Base-by-base conservation (phyloP, 2,113 vertebrate genomes). In the Cheirogaleus medius region DNA sequence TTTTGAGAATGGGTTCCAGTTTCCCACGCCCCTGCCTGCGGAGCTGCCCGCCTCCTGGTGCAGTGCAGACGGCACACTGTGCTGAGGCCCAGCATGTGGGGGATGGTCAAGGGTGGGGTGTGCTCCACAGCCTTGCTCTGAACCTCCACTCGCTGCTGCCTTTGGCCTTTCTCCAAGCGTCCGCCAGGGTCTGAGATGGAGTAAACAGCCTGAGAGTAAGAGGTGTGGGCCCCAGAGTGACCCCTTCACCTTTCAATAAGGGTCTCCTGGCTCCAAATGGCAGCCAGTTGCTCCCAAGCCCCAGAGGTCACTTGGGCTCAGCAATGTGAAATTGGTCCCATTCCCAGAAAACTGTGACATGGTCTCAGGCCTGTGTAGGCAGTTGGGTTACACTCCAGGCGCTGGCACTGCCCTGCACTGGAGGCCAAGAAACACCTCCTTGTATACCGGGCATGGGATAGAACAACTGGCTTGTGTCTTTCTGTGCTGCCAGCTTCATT, bases 261-360 rank as follows among this genome's bases (percentile, higher is more conserved):
- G 4, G 34, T 52, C 39, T 73, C 58, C 32, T 82, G 60, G 47
- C 39, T 95, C 11, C 42, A 63, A 39, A 44, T 63, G 69, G 49
- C 14, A 87, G 56, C 39, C 8, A 49, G 8, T 69, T 83, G 44
- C 39, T 88, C 11, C 84, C 81, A 82, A 85, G 29, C 25, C 39
- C 56, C 71, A 44, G 64, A 54, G 58, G 86, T 76, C 71, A 39
- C 47, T 87, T 64, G 84, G 92, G 82, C 34, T 83, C 82, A 87
- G 14, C 25, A 44, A 8, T 76, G 64, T 39, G 60, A 54, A 9
- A 42, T 23, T 52, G 60, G 77, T 63, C 44, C 47, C n/a, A 11
- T 47, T 95, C 25, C 68, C 92, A 93, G 81, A 74, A 84, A 60
- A 32, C 39, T 27, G 34, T 66, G 78, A 60, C 39, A 8, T 73